These are phyloP conservation scores for Metopolophium dirhodum DNA, from an alignment of 1,140 invertebrate species.

Conservation along the genomic window DNA sequence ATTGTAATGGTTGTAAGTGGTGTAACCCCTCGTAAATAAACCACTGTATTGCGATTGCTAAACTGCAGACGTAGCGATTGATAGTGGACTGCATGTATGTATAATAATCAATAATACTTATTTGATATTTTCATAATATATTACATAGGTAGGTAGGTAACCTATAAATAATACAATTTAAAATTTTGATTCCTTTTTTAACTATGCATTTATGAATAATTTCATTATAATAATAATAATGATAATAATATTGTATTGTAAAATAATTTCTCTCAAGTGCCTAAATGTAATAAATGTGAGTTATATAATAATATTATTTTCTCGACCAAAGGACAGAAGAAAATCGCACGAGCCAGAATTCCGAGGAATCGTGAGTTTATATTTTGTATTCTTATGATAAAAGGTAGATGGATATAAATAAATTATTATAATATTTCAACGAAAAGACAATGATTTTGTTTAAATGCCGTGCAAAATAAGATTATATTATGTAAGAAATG, in stretches of 20 bases:
- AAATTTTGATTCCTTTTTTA: background rate
- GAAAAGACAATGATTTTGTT: background rate
- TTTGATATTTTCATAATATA: too few species aligned
- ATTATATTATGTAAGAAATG: background rate
- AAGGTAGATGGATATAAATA: background rate
- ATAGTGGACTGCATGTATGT: too few species aligned
- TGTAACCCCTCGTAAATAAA: too few species aligned
- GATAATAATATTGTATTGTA: background rate
- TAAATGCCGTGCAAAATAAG: background rate
- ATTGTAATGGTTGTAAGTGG: too few species aligned
- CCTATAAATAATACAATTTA: too few species aligned
- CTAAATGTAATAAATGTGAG: background rate
- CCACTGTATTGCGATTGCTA: too few species aligned
- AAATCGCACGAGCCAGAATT: background rate
- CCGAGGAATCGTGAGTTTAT: background rate
- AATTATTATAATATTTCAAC: background rate
- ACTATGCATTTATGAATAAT: background rate
- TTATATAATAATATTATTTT: background rate
- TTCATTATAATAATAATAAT: background rate
- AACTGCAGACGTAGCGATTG: too few species aligned
- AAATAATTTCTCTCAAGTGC: background rate
- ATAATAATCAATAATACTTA: too few species aligned
- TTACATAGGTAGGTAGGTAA: too few species aligned
- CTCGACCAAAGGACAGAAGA: background rate
- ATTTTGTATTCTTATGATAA: background rate